Percentiles rank a stretch among this genome's conserved stretches.
phyloP scores from a whole-genome alignment of 2,888 invertebrate genomes.

The Caenorhabditis angaria region DNA sequence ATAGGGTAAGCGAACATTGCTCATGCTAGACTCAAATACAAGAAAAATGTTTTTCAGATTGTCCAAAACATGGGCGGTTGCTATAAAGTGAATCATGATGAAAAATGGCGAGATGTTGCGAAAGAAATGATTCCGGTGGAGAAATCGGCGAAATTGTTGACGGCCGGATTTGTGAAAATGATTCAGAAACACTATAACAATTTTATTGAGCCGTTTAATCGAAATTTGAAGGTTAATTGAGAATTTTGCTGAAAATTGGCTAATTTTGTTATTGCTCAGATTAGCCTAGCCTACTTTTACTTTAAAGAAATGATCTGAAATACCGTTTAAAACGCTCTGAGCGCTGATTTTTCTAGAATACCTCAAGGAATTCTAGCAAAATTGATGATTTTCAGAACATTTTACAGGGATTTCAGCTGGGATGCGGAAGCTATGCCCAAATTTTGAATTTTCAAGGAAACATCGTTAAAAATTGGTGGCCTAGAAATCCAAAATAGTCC shows the following conservation, averaged over 20 bases:
- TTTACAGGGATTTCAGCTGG: too few relatives aligned
- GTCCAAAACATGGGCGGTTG: slow-evolving; percentile 39
- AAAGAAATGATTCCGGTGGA: slow-evolving; percentile 27
- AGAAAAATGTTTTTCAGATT: slow-evolving; percentile 20
- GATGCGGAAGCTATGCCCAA: too few relatives aligned
- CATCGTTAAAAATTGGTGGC: not conserved
- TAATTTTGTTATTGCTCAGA: too few relatives aligned
- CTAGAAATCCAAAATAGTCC: too few relatives aligned
- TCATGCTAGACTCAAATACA: not conserved
- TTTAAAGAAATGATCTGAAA: not conserved
- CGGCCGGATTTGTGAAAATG: slow-evolving; percentile 21
- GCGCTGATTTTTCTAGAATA: too few relatives aligned
- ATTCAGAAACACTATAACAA: slow-evolving; percentile 27
- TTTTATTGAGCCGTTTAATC: slow-evolving; percentile 29
- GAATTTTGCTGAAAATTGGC: not conserved
- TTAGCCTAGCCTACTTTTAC: too few relatives aligned
- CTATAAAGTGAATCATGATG: slow-evolving; percentile 51
- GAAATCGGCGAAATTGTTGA: slow-evolving; percentile 18
- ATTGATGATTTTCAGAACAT: too few relatives aligned
- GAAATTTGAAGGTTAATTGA: slow-evolving; percentile 33
- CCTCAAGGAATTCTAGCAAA: not conserved
- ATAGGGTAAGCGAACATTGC: slow-evolving; percentile 14
- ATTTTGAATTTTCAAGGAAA: not conserved
- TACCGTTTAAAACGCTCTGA: too few relatives aligned
- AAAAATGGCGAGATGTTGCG: slow-evolving; percentile 81